Percentiles rank a stretch among this genome's conserved stretches.
These are phyloP conservation scores for Isoperla grammatica DNA, from an alignment of 2,888 invertebrate species.

Conservation along the genomic window DNA sequence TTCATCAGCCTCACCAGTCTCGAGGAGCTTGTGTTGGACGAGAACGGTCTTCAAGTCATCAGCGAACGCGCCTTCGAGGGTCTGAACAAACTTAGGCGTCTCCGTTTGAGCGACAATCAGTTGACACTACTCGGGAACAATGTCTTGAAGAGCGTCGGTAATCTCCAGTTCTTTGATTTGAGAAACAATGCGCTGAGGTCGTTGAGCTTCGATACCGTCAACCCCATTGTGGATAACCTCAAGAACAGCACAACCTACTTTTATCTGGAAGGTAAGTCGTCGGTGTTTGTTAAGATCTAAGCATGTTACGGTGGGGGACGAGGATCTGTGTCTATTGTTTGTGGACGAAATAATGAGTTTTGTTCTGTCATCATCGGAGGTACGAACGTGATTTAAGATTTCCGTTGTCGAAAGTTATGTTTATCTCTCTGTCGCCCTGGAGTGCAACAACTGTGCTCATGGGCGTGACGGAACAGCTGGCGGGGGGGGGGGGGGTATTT, in stretches of 20 bases:
- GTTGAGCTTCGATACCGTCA: slow-evolving; percentile 68
- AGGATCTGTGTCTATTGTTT: too few species aligned
- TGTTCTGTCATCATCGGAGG: too few species aligned
- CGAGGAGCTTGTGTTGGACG: slow-evolving; percentile 57
- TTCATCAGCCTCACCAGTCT: slow-evolving; percentile 74
- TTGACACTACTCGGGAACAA: slow-evolving; percentile 64
- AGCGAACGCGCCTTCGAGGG: slow-evolving; percentile 73
- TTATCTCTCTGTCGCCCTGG: too few species aligned
- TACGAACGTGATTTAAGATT: too few species aligned
- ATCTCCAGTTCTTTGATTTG: slow-evolving; percentile 67
- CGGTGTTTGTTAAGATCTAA: background rate
- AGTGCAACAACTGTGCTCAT: background rate
- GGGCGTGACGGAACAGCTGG: background rate
- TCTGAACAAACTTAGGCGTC: slow-evolving; percentile 61
- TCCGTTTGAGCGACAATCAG: slow-evolving; percentile 71
- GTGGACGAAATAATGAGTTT: too few species aligned
- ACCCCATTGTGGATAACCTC: slow-evolving; percentile 72
- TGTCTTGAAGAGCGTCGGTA: slow-evolving; percentile 66
- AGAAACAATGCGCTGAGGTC: slow-evolving; percentile 71
- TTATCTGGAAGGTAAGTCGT: slow-evolving; percentile 66
- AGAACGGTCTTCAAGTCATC: slow-evolving; percentile 55
- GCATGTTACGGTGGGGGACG: background rate
- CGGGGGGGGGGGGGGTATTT: background rate
- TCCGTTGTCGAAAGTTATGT: too few species aligned
- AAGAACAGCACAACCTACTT: slow-evolving; percentile 69